These are phyloP conservation scores for Carlito syrichta DNA, from an alignment of 2,113 vertebrate species.

Conservation along the genomic window DNA sequence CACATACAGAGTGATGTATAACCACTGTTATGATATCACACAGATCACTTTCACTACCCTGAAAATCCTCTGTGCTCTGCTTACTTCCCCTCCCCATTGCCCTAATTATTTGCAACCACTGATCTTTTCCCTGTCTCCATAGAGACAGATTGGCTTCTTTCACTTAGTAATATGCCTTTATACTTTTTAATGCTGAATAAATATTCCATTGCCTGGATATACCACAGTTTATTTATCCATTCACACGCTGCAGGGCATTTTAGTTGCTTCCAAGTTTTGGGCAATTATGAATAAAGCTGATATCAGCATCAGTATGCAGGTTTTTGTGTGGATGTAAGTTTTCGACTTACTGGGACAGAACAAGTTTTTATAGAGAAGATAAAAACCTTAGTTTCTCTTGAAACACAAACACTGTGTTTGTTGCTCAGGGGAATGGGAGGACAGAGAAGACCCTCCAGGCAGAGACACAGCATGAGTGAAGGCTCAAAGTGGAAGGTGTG, in stretches of 20 bases:
- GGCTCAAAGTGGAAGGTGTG: not conserved
- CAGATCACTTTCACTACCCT: not conserved
- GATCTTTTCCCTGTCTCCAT: not conserved
- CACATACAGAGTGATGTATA: not conserved
- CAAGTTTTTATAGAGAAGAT: not conserved
- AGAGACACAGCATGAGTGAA: not conserved
- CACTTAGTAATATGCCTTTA: not conserved
- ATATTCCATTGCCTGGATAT: not conserved
- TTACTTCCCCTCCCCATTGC: too few relatives aligned
- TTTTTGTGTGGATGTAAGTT: not conserved
- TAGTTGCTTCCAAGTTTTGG: not conserved
- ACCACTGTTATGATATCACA: too few relatives aligned
- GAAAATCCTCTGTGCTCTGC: not conserved
- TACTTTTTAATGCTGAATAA: not conserved
- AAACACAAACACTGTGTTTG: not conserved
- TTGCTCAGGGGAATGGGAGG: fast-evolving
- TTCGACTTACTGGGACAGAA: not conserved
- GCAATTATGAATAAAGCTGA: not conserved
- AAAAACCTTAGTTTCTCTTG: not conserved
- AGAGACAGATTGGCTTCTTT: not conserved
- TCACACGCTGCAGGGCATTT: not conserved
- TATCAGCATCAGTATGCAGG: not conserved
- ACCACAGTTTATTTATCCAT: not conserved
- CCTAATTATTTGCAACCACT: not conserved
- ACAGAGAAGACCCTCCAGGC: not conserved